phyloP scores from a whole-genome alignment of 2,797 vertebrate genomes.

The Trachurus trachurus region DNA sequence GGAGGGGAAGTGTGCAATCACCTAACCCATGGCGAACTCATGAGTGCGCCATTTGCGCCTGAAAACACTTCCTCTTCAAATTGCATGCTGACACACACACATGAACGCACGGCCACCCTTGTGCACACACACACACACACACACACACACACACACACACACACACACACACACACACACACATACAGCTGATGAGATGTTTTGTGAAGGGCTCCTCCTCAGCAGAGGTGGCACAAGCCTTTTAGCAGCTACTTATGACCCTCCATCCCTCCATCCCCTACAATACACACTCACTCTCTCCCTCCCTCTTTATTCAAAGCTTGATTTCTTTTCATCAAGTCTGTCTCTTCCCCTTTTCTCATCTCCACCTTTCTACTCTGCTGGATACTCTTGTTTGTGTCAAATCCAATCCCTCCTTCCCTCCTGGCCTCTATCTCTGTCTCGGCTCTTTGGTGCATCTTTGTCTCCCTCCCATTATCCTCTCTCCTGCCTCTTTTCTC shows the following conservation, averaged over 20 bases:
- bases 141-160: constrained; percentile 45
- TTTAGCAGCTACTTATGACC: constrained; percentile 82
- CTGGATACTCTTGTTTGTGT: constrained; percentile 77
- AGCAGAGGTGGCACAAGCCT: constrained; percentile 81
- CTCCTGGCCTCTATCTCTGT: constrained; percentile 53
- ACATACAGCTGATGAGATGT: constrained; percentile 74
- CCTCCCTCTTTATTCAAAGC: constrained; percentile 70
- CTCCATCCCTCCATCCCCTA: constrained; percentile 61
- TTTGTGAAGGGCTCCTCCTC: constrained; percentile 72
- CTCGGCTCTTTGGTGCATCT: constrained; percentile 62
- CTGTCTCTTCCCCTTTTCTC: constrained; percentile 74
- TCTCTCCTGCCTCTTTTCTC: constrained; percentile 56
- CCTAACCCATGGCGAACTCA: constrained; percentile 60
- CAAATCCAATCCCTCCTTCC: constrained; percentile 70
- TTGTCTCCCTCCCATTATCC: constrained; percentile 74
- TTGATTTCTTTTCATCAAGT: constrained; percentile 80
- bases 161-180: constrained; percentile 45
- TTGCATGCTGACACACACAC: constrained; percentile 44
- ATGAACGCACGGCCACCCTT: constrained; percentile 17
- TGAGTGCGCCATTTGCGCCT: constrained; percentile 60
- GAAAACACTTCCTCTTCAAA: constrained; percentile 75
- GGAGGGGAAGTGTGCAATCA: constrained; percentile 66
- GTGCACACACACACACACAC: constrained; percentile 34
- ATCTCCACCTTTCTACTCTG: constrained; percentile 73
- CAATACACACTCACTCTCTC: constrained; percentile 69